Percentiles rank a stretch among this genome's conserved stretches.
These are phyloP conservation scores for Labeo calbasu DNA, from an alignment of 2,797 vertebrate genomes.

Conservation along the genomic window DNA sequence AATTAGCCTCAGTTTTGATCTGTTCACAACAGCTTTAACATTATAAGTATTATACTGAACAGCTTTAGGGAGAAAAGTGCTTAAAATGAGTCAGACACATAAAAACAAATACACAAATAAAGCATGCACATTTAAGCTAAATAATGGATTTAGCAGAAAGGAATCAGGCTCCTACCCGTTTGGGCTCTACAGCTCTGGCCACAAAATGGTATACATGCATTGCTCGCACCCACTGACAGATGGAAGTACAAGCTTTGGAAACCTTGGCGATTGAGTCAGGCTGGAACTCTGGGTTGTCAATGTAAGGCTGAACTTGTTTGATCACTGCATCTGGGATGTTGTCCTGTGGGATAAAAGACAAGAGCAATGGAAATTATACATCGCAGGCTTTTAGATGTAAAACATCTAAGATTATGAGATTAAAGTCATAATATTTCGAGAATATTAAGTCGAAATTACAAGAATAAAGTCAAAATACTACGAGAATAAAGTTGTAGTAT, in stretches of 20 bases:
- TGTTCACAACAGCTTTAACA: not conserved
- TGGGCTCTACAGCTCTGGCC: constrained; percentile 85
- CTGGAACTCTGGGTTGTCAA: constrained; percentile 91
- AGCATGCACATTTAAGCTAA: not conserved
- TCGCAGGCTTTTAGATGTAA: not conserved
- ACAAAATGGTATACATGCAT: constrained; percentile 93
- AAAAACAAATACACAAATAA: not conserved
- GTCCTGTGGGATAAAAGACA: constrained; percentile 75
- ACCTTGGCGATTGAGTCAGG: constrained; percentile 87
- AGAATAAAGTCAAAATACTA: no score
- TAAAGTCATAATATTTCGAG: no score
- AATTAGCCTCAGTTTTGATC: not conserved
- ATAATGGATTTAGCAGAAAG: not conserved
- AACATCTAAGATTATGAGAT: no score
- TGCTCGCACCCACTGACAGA: constrained; percentile 94
- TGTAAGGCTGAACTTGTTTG: constrained; percentile 87
- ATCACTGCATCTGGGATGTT: constrained; percentile 88
- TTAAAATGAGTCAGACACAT: not conserved
- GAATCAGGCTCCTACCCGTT: constrained; percentile 80
- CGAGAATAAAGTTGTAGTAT: no score
- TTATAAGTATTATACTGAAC: not conserved
- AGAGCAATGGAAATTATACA: not conserved
- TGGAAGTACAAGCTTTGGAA: constrained; percentile 92
- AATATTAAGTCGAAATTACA: no score
- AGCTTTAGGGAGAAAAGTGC: constrained; percentile 31